phyloP scores from a whole-genome alignment of 2,113 vertebrate genomes.

The Australoheros scitulus region DNA sequence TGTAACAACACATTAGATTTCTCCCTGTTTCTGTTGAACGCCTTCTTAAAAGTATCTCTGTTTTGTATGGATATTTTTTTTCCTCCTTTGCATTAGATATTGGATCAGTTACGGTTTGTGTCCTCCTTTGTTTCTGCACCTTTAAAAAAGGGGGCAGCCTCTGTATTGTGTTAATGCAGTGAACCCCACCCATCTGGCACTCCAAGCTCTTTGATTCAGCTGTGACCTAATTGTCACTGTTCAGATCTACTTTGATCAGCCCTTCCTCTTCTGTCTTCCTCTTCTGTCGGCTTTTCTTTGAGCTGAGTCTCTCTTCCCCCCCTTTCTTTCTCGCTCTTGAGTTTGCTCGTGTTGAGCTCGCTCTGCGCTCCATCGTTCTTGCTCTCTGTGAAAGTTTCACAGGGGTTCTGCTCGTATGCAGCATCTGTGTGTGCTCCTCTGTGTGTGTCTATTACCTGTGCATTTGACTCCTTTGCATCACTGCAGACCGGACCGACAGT shows the following conservation, averaged over 20 bases:
- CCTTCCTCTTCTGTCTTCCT: background rate
- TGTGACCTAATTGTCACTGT: background rate
- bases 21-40: too few species aligned
- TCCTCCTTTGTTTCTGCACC: background rate
- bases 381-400: constrained; percentile 30
- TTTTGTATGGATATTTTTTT: background rate
- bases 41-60: background rate
- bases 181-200: constrained; percentile 29
- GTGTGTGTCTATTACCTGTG: constrained; percentile 1
- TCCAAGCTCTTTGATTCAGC: background rate
- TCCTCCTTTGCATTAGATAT: background rate
- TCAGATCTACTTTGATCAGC: constrained; percentile 39
- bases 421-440: background rate
- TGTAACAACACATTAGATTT: too few species aligned
- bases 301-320: background rate
- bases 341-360: constrained; percentile 33
- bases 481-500: constrained; percentile 32
- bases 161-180: background rate
- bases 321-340: background rate
- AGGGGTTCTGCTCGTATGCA: constrained; percentile 31
- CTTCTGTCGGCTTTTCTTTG: background rate
- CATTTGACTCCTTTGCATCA: constrained; percentile 45
- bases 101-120: background rate
- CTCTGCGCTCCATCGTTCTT: constrained; percentile 48
- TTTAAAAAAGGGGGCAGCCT: background rate